Conservation (phyloP, 2,113 vertebrate genomes). For the Pleuronectes platessa region DNA sequence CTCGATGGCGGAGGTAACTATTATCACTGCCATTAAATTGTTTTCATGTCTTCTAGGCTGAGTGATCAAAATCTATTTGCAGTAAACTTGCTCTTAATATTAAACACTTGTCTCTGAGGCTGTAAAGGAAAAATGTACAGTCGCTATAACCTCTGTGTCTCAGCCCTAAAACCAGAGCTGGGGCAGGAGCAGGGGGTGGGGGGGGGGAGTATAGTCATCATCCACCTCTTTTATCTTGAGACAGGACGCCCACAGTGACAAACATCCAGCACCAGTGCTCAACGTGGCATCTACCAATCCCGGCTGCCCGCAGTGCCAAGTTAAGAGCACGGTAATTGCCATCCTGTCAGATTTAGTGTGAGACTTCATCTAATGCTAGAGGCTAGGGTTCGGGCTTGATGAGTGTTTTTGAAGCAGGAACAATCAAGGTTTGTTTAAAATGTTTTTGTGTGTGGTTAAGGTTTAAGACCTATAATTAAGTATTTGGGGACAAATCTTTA, state of each 20-base stretch:
- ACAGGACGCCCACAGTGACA: conserved; percentile 57
- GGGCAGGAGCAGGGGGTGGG: conserved; percentile 23
- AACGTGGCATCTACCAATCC: conserved; percentile 67
- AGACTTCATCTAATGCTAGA: conserved; percentile 64
- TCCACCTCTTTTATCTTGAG: conserved; percentile 53
- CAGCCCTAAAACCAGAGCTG: conserved; percentile 19
- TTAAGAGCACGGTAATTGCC: conserved; percentile 75
- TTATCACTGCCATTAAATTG: no score
- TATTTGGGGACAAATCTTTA: conserved; percentile 63
- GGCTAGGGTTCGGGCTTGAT: conserved; percentile 49
- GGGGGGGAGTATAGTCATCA: conserved; percentile 28
- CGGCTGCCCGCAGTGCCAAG: conserved; percentile 61
- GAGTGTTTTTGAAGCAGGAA: conserved; percentile 63
- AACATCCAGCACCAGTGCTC: conserved; percentile 54
- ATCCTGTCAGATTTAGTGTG: conserved; percentile 71
- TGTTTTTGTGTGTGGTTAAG: conserved; percentile 48
- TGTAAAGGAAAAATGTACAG: no score
- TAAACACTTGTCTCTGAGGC: no score
- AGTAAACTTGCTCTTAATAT: no score
- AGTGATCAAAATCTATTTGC: no score
- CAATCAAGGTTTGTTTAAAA: conserved; percentile 71
- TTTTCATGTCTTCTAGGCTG: no score
- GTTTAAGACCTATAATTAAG: conserved; percentile 68
- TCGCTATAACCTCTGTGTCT: no score
- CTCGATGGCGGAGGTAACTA: no score